Evolutionary conservation across 2,113 vertebrate species (phyloP).

Genomic region (Equus quagga): DNA sequence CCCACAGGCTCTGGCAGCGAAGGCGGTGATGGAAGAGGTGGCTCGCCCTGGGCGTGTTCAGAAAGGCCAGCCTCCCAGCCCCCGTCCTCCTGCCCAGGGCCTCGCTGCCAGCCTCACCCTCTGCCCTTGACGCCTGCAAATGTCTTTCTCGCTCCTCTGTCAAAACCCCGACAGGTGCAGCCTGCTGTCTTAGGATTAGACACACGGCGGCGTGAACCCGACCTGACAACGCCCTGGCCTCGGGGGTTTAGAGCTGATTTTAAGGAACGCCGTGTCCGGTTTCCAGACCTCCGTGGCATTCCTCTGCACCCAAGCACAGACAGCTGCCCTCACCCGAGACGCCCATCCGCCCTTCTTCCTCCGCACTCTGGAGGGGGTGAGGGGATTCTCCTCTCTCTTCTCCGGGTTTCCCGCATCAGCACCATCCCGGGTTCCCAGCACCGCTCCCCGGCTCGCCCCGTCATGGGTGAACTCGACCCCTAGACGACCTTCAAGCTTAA

Average conservation of each 20-base stretch:
- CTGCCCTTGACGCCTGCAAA: background rate
- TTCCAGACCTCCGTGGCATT: background rate
- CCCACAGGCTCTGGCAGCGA: background rate
- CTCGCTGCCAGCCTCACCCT: background rate
- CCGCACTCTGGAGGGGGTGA: accelerated
- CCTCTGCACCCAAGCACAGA: accelerated
- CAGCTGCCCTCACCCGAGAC: accelerated
- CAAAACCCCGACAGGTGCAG: background rate
- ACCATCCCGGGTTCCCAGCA: background rate
- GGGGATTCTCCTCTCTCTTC: too few relatives aligned
- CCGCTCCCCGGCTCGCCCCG: background rate
- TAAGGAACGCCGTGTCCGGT: too few relatives aligned
- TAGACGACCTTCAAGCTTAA: background rate
- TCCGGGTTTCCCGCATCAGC: background rate
- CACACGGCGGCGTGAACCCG: background rate
- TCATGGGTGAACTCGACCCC: background rate
- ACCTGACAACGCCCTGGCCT: background rate
- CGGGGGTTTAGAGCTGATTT: background rate
- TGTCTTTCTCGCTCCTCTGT: background rate
- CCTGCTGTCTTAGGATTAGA: background rate
- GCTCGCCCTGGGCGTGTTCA: too few relatives aligned
- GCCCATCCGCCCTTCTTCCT: too few relatives aligned
- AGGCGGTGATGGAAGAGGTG: background rate
- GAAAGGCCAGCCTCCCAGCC: too few relatives aligned
- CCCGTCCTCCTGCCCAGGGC: background rate